Evolutionary conservation across 2,797 vertebrate genomes (phyloP), one percentile per base, ranked within the genome.

Genomic region (Semaprochilodus insignis): DNA sequence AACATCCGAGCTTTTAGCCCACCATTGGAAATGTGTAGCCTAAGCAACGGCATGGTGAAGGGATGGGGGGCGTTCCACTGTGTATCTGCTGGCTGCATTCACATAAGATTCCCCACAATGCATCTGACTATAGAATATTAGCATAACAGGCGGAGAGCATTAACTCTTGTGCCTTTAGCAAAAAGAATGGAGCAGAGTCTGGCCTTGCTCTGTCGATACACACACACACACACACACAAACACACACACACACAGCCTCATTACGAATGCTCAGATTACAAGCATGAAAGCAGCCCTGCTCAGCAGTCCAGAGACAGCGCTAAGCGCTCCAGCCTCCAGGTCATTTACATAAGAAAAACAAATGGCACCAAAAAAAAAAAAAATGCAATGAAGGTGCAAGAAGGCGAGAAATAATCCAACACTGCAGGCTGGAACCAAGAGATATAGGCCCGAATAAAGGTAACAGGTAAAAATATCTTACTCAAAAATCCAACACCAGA

Each of bases 311-410:
- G 52, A 74, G 71, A 77, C 75, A 69, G 54, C 25, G 2, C 66
- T 62, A 52, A 80, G 57, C 10, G 8, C 70, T 25, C 34, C 27
- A 67, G 76, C 48, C 82, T 81, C 59, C 77, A 54, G 60, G 60
- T 73, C 65, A 84, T 86, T 81, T 84, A 75, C 69, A 83, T 83
- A 70, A 78, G 80, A 83, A 73, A 83, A 80, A 81, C 80, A 85
- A 75, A 79, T 15, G 57, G 34, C 40, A 48, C 36, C 0, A 31
- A 67, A 77, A 27, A 51, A 71, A 6, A 71, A n/a, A 70, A 21
- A 27, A 6, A 11, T 23, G 59, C n/a, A 62, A n/a, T 44, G 40
- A 81, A 81, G 19, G 23, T 27, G 48, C 23, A 54, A 3, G 48
- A 25, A 54, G 23, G 70, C 23, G 5, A 54, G 15, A 31, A 25